phyloP scores from a whole-genome alignment of 2,888 invertebrate genomes.

The Nemotelus pantherinus region DNA sequence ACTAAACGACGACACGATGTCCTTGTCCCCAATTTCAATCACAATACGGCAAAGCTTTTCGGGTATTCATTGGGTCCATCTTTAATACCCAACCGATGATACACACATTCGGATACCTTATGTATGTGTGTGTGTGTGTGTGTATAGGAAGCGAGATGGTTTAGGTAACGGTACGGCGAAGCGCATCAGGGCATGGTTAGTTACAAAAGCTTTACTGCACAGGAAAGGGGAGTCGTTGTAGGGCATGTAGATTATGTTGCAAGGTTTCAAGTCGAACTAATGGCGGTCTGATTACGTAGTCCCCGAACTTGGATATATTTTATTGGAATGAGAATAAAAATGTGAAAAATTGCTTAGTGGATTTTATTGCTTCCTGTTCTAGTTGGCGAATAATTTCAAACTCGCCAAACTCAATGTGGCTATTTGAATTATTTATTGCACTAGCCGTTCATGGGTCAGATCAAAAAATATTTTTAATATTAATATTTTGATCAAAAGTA shows the following conservation, averaged over 20 bases:
- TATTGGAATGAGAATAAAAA: background rate
- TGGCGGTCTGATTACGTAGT: slow-evolving; percentile 14
- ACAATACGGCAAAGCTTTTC: background rate
- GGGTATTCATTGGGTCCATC: slow-evolving; percentile 6
- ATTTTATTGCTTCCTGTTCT: no score
- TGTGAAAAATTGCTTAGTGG: background rate
- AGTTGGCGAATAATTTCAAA: no score
- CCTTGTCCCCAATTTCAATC: slow-evolving; percentile 11
- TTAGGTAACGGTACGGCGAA: no score
- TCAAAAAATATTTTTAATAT: no score
- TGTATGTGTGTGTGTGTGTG: no score
- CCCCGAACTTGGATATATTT: background rate
- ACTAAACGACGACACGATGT: background rate
- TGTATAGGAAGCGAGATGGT: no score
- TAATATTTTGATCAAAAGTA: no score
- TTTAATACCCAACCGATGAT: background rate
- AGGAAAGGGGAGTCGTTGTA: slow-evolving; percentile 18
- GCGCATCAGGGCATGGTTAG: background rate
- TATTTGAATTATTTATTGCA: no score
- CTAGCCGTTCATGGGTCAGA: no score
- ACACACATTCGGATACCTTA: background rate
- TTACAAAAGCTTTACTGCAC: slow-evolving; percentile 12
- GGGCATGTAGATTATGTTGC: slow-evolving; percentile 16
- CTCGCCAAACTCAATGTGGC: no score
- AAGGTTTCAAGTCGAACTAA: background rate